Conservation (phyloP, 2,797 vertebrate species). For the Poeciliopsis turneri region DNA sequence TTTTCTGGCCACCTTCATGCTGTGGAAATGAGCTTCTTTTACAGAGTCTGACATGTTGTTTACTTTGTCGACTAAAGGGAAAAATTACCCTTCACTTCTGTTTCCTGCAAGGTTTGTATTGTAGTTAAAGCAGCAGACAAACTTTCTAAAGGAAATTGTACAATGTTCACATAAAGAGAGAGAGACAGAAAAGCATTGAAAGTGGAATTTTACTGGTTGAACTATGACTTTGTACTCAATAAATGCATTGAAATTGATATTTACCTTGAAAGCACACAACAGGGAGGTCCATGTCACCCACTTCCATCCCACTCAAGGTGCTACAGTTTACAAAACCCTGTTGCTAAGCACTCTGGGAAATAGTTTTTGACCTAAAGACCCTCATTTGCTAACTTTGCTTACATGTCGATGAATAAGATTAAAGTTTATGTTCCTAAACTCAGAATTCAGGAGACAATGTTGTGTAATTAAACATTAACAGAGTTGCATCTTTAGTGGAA, state of each 20-base stretch:
- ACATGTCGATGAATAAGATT: background rate
- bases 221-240: background rate
- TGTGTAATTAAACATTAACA: background rate
- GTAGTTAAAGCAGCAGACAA: background rate
- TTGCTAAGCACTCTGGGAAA: background rate
- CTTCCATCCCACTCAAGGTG: background rate
- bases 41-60: background rate
- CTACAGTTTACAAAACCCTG: background rate
- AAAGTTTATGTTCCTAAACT: background rate
- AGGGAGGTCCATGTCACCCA: background rate
- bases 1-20: background rate
- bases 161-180: background rate
- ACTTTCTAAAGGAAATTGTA: background rate
- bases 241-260: background rate
- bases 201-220: background rate
- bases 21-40: background rate
- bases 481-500: background rate
- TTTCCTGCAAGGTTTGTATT: background rate
- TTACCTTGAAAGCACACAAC: background rate
- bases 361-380: too few relatives aligned
- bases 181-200: background rate
- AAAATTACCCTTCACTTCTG: background rate
- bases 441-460: background rate
- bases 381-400: too few relatives aligned
- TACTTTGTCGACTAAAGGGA: background rate